These are phyloP conservation scores for Leucozona laternaria DNA, from an alignment of 2,888 invertebrate genomes.

Conservation along the genomic window DNA sequence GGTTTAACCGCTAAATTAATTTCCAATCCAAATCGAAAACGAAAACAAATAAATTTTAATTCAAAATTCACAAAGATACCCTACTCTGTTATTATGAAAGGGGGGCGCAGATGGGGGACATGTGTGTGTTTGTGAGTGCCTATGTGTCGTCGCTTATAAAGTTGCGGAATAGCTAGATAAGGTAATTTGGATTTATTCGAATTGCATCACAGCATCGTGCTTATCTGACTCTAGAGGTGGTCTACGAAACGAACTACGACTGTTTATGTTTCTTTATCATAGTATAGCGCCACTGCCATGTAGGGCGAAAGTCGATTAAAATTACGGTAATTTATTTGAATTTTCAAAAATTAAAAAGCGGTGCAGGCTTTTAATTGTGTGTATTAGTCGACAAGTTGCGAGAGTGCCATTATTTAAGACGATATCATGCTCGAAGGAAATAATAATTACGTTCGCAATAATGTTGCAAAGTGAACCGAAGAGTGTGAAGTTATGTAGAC, in stretches of 20 bases:
- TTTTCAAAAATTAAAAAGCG: conserved; percentile 3
- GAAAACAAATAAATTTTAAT: conserved; percentile 63
- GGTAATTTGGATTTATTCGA: conserved; percentile 70
- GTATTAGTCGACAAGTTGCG: not conserved
- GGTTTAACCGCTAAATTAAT: conserved; percentile 67
- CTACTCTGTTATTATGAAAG: not conserved
- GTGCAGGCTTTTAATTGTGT: conserved; percentile 25
- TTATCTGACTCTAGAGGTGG: conserved; percentile 49
- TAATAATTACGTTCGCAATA: conserved; percentile 51
- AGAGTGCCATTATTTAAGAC: not conserved
- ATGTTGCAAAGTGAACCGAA: conserved; percentile 41
- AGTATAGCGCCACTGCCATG: conserved; percentile 23
- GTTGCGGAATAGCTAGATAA: conserved; percentile 64
- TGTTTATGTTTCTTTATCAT: not conserved
- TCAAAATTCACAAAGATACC: conserved; percentile 13
- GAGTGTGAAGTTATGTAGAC: not conserved
- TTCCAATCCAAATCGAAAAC: conserved; percentile 54
- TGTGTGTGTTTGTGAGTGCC: not conserved
- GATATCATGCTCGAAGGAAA: conserved; percentile 30
- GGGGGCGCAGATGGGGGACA: not conserved
- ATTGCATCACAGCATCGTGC: conserved; percentile 27
- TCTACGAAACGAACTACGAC: conserved; percentile 1
- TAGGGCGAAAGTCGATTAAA: conserved; percentile 28
- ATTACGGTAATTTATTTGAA: conserved; percentile 37
- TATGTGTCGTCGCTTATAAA: conserved; percentile 17